phyloP scores from a whole-genome alignment of 2,113 vertebrate species.

The Pagrus major region DNA sequence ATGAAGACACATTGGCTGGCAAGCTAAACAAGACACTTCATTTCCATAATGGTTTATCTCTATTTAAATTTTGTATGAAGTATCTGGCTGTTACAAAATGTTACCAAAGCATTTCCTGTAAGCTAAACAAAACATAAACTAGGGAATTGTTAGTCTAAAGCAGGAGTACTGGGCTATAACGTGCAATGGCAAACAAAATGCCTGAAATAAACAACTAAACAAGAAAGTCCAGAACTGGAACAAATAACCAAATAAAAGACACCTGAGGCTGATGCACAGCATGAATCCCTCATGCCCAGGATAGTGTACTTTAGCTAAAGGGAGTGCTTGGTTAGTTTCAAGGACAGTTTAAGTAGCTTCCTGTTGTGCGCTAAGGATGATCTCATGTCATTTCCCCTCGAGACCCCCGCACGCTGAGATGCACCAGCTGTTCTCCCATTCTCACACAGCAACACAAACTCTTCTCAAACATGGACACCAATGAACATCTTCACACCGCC shows the following conservation, averaged over 20 bases:
- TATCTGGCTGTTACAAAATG: neutral
- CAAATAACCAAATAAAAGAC: slow-evolving; percentile 34
- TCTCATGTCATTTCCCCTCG: slow-evolving; percentile 52
- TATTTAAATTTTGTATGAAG: slow-evolving; percentile 7
- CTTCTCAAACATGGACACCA: slow-evolving; percentile 25
- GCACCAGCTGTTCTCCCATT: slow-evolving; percentile 67
- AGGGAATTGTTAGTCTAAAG: neutral
- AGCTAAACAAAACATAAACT: slow-evolving; percentile 4
- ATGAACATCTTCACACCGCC: slow-evolving; percentile 15
- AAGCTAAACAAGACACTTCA: neutral
- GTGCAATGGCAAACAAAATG: slow-evolving; percentile 10
- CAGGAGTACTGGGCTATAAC: neutral
- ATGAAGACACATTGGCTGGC: slow-evolving; percentile 10
- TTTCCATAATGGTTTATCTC: slow-evolving; percentile 3
- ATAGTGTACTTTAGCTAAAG: slow-evolving; percentile 56
- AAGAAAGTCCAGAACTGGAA: slow-evolving; percentile 18
- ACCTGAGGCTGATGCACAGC: slow-evolving; percentile 46
- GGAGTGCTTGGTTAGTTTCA: slow-evolving; percentile 73
- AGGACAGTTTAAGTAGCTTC: slow-evolving; percentile 74
- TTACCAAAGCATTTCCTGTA: slow-evolving; percentile 1
- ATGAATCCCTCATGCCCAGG: slow-evolving; percentile 41
- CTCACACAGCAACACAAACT: slow-evolving; percentile 36
- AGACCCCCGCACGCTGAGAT: slow-evolving; percentile 56
- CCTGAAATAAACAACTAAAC: slow-evolving; percentile 1
- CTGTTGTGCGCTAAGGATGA: slow-evolving; percentile 67